Conservation (phyloP, 2,888 invertebrate species). For the Erebia ligea region DNA sequence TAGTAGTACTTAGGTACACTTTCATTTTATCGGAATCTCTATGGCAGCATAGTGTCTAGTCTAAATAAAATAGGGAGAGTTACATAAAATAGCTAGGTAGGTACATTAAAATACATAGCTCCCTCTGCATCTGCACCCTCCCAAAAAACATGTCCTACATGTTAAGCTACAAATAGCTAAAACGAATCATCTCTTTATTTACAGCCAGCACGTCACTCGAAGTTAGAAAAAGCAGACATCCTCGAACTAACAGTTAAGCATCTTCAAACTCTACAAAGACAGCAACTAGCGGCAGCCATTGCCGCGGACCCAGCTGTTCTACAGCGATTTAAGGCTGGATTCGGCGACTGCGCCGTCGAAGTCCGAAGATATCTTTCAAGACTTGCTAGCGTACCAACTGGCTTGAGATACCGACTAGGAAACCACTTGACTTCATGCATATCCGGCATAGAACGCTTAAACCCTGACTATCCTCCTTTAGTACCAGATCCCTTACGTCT, state of each 20-base stretch:
- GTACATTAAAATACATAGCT: no score
- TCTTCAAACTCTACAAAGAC: conserved; percentile 93
- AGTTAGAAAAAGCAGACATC: conserved; percentile 98
- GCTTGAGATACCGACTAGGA: conserved; percentile 85
- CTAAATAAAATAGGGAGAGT: no score
- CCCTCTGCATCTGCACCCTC: no score
- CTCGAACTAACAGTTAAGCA: conserved; percentile 97
- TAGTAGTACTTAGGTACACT: no score
- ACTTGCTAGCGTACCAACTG: conserved; percentile 84
- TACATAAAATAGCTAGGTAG: no score
- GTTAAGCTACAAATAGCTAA: not conserved
- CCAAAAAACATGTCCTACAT: not conserved
- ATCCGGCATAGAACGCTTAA: conserved; percentile 75
- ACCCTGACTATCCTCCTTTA: conserved; percentile 80
- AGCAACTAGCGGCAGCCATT: conserved; percentile 92
- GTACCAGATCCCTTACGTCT: conserved; percentile 78
- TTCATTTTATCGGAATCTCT: no score
- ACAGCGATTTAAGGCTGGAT: conserved; percentile 93
- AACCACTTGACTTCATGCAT: conserved; percentile 87
- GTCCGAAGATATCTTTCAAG: conserved; percentile 88
- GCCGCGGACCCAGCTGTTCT: conserved; percentile 93
- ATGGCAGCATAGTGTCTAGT: no score
- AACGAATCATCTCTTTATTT: conserved; percentile 51
- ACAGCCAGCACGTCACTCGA: conserved; percentile 96
- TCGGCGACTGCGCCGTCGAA: conserved; percentile 94